These are phyloP conservation scores for Thymelicus acteon DNA, from an alignment of 2,888 invertebrate species.

Conservation along the genomic window DNA sequence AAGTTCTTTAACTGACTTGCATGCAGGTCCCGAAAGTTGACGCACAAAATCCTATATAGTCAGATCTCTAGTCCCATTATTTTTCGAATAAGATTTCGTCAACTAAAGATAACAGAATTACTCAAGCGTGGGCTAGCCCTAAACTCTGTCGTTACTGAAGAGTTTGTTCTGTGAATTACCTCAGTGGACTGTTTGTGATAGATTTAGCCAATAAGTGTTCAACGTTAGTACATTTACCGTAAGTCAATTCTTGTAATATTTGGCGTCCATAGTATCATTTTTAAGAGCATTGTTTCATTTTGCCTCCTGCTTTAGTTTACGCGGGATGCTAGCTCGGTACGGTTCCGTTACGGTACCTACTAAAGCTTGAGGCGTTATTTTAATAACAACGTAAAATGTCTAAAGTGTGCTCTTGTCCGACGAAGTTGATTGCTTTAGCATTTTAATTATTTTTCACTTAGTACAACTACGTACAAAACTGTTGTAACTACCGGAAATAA, in stretches of 20 bases:
- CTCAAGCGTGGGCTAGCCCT: conserved; percentile 54
- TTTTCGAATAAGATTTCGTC: conserved; percentile 65
- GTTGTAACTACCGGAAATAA: not conserved
- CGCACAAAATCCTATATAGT: conserved; percentile 73
- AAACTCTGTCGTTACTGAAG: conserved; percentile 47
- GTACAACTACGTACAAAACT: conserved; percentile 5
- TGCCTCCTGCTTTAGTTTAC: conserved; percentile 27
- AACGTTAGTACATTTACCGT: conserved; percentile 72
- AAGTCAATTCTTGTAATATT: conserved; percentile 78
- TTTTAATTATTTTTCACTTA: not conserved
- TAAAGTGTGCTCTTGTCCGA: not conserved
- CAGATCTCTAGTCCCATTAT: conserved; percentile 79
- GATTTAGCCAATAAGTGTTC: conserved; percentile 84
- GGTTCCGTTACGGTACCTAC: not conserved
- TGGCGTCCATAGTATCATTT: conserved; percentile 65
- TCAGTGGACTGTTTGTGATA: conserved; percentile 83
- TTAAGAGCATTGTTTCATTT: conserved; percentile 44
- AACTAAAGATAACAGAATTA: conserved; percentile 60
- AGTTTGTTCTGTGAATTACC: conserved; percentile 77
- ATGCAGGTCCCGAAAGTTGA: conserved; percentile 43
- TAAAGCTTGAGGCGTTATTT: conserved; percentile 16
- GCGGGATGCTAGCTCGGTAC: not conserved
- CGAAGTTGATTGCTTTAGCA: not conserved
- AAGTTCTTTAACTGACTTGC: conserved; percentile 41
- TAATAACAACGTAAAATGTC: not conserved